phyloP scores from a whole-genome alignment of 64 coral and sea anemone genomes.

The Pachyseris speciosa region DNA sequence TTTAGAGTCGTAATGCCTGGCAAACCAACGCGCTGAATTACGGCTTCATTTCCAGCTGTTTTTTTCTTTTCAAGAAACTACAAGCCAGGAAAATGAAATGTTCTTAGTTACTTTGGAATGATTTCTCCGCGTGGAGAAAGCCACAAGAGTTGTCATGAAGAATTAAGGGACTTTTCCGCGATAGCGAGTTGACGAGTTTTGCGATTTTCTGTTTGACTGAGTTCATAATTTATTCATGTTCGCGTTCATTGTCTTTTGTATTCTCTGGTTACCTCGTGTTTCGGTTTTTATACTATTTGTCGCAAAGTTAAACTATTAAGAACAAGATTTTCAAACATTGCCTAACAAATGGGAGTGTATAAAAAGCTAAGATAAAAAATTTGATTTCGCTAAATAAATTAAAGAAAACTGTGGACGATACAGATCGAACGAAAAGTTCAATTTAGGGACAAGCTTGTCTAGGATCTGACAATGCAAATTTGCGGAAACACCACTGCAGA shows the following conservation, averaged over 20 bases:
- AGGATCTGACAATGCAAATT: background rate
- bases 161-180: background rate
- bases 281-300: background rate
- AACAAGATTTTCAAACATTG: background rate
- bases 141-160: constrained; percentile 26
- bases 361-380: background rate
- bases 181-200: constrained; percentile 73
- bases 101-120: constrained; percentile 20
- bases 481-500: background rate
- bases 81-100: background rate
- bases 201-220: constrained; percentile 45
- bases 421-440: background rate
- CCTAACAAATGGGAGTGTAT: background rate
- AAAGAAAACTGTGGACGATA: background rate
- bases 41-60: constrained; percentile 4
- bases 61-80: constrained; percentile 4
- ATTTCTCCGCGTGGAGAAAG: background rate
- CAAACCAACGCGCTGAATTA: background rate
- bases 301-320: background rate
- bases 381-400: background rate
- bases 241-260: constrained; percentile 59
- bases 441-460: background rate
- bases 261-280: constrained; percentile 42
- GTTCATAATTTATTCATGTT: constrained; percentile 89
- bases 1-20: background rate